Evolutionary conservation across 2,113 vertebrate genomes (phyloP).

Genomic region (Psilopsiagon aurifrons): DNA sequence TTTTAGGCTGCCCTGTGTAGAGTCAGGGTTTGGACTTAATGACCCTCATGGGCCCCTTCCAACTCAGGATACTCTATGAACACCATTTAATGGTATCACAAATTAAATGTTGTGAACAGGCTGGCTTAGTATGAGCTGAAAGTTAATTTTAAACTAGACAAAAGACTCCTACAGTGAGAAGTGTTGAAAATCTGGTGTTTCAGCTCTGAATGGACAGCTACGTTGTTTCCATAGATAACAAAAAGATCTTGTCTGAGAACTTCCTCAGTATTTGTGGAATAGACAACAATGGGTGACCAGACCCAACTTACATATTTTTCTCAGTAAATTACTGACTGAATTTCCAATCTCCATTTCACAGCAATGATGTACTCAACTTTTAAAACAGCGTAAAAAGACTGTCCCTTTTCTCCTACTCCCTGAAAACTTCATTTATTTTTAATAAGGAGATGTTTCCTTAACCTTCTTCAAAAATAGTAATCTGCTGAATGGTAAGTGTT

Average conservation of each 20-base stretch:
- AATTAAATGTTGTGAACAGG: neutral
- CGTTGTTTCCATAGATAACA: neutral
- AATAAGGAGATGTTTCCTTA: neutral
- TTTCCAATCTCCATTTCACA: neutral
- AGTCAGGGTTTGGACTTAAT: neutral
- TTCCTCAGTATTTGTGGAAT: neutral
- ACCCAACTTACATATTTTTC: neutral
- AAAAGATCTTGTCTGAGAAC: neutral
- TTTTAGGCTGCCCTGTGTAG: neutral
- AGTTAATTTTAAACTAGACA: neutral
- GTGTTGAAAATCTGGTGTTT: neutral
- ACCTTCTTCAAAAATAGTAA: neutral
- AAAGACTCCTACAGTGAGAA: neutral
- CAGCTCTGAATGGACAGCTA: neutral
- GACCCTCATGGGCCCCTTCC: neutral
- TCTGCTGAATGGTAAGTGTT: neutral
- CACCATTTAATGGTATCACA: neutral
- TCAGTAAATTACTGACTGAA: neutral
- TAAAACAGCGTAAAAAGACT: neutral
- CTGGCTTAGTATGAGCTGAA: neutral
- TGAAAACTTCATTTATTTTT: neutral
- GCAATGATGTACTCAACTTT: neutral
- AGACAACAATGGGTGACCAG: neutral
- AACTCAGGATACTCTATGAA: neutral
- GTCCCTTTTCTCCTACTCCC: neutral